Evolutionary conservation across 2,888 invertebrate species (phyloP), one percentile per base, ranked within the genome.

Genomic region (Himalopsyche kuldschensis): DNA sequence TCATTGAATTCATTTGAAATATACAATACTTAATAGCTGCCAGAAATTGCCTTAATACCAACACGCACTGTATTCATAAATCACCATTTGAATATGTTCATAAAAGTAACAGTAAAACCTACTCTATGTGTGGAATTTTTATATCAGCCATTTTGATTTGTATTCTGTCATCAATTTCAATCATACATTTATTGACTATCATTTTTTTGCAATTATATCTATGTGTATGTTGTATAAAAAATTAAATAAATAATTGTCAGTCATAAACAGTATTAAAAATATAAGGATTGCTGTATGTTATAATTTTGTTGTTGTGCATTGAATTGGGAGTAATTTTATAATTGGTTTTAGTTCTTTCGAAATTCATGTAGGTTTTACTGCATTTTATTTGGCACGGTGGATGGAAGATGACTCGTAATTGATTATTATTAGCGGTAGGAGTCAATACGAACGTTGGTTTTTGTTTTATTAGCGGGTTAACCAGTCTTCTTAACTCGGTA

Each of bases 31-130:
- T 77, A 27, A 30, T 78, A 84, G 76, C 76, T 83, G 85, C 85
- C 83, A 75, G 81, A 85, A 79, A 81, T 85, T 85, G 85, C 85
- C 85, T 85, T 83, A 79, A 35, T 78, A 46, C 41, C 32, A 32
- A 17, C 4, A 20, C n/a, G 20, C 3, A 20, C 55, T 55, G 55
- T 55, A 20, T 20, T 20, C 10, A 20, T 20, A 55, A 20, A 24
- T 8, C 55, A 55, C 4, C 55, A 55, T 55, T 55, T 20, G 55
- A 5, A 55, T 24, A 55, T 55, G 24, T 55, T 55, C 8, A 20
- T 55, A 55, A 55, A 55, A 55, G 8, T 55, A 20, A 20, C 55
- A 55, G 55, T 55, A 55, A 55, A n/a, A 55, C 24, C 55, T 55
- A 55, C 55, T 8, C 20, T 55, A 20, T 55, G 55, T 55, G 5